Evolutionary conservation across 2,888 invertebrate species (phyloP), one percentile per base, ranked within the genome.

Genomic region (Mesoligia furuncula): DNA sequence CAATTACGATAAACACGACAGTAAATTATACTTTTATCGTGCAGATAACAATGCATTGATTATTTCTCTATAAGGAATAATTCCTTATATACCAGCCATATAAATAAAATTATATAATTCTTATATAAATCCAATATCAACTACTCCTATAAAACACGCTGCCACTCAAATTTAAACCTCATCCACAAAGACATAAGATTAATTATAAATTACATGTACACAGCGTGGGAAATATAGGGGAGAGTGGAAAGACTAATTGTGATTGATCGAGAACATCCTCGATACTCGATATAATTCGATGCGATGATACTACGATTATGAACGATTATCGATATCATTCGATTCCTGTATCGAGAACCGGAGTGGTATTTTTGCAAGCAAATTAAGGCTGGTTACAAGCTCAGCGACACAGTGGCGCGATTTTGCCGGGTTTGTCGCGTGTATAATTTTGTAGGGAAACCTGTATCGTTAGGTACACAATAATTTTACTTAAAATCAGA

Each of bases 201-300:
- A 73, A 74, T 78, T 70, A 67, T 67, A 36, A 73, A 54, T 45
- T 48, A 59, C 31, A 27, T 5, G 17, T 61, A n/a, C 17, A 66
- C 66, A 89, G 85, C 90, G 90, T 90, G 90, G 85, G 90, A 90
- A 90, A 79, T 87, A 78, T 78, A 84, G 42, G 73, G 84, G 77
- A 80, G 80, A 85, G 79, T 76, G 48, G 70, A 74, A 54, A 61
- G 24, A 48, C 59, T 86, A 93, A 93, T 93, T 88, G 89, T 90
- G 90, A 93, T 92, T 91, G 93, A 94, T 93, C 90, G 91, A 88
- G 79, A 75, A 90, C 92, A 93, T 94, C 94, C 93, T 93, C 89
- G 87, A 90, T 89, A 54, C 77, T 87, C 75, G 83, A 82, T 87
- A 70, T 87, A 85, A 86, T 85, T 85, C 76, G 84, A 79, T 73